Base-by-base conservation (phyloP, 2,888 invertebrate species). In the Sinohyriopsis cumingii region DNA sequence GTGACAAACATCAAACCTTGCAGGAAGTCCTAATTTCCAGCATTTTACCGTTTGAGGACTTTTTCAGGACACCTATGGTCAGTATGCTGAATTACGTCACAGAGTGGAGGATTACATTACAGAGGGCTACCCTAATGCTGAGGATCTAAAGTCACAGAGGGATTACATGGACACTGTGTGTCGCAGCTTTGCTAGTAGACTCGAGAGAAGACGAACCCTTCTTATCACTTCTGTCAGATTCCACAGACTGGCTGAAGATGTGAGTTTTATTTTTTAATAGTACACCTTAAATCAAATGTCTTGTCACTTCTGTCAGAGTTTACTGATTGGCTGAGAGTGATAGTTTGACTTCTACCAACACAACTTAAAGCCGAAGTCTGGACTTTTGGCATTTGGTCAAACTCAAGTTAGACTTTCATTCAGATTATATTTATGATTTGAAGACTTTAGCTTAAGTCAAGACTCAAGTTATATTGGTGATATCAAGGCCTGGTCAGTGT, bases 81-180 rank as follows among this genome's bases (percentile, higher is more conserved):
- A 93, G 83, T 95, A 95, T 89, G 94, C 95, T 0, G 95, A 95
- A 85, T 88, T 95, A 61, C 91, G 94, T 19, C 94, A 95, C 87
- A 93, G 93, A 89, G 93, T 94, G 65, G 93, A 94, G 64, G 91
- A 91, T 62, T 90, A 94, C 69, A 78, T 88, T 55, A 80, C 82
- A 53, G 82, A 78, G 18, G 91, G 92, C 28, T 91, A 92, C 1
- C 90, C 91, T 56, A 90, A 90, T 63, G 92, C 92, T 60, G 92
- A 92, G 84, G 94, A 95, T 88, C 90, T 95, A 63, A 91, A 93
- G 73, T 93, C 94, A 1, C 94, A 94, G 84, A 92, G 93, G 75
- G 94, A 95, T 86, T 95, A 95, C 87, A 95, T 95, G 94, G 94
- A 95, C 90, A 94, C 94, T 73, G 94, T 95, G 0, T 95, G 94